Evolutionary conservation across 2,888 invertebrate species (phyloP), one percentile per base, ranked within the genome.

Genomic region (Bedellia somnulentella): DNA sequence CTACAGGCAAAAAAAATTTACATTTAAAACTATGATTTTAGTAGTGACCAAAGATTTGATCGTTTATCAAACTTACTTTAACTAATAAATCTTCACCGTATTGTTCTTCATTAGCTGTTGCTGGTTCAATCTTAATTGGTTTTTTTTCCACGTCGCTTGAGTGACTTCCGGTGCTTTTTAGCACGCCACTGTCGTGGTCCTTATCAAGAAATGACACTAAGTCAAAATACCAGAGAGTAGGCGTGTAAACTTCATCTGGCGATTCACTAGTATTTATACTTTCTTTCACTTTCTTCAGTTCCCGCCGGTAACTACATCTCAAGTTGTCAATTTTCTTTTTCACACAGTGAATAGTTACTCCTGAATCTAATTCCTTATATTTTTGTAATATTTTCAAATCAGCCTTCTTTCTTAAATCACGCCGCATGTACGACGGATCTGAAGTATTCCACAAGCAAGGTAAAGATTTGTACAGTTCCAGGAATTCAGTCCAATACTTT

Each of bases 251-350:
- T 5, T 15, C n/a, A 2, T 28, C 31, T 1, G 17, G 16, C 10
- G 28, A 8, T 3, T 9, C 15, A 14, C 15, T 8, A 2, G 14
- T 27, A 9, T 22, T n/a, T 25, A 21, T 17, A 10, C 15, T 17
- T 29, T 32, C 29, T 8, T 30, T 18, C 10, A 32, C 13, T 26
- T 36, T 36, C 15, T 24, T 30, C 14, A 29, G 9, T 16, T 36
- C 36, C 23, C 36, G 29, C 18, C 36, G 27, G 12, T 30, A 36
- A 6, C 36, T 30, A 15, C 30, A 32, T n/a, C 36, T 32, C n/a
- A 36, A 34, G 3, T 26, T 9, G 15, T 36, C 36, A 15, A 36
- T 34, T 17, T 36, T 36, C 30, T 24, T 34, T 16, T 36, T 36
- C 2, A 36, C 34, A 28, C 29, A 32, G 6, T 32, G 30, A 9